Evolutionary conservation across 2,113 vertebrate species (phyloP), one percentile per base, ranked within the genome.

Genomic region (Columba janthina): DNA sequence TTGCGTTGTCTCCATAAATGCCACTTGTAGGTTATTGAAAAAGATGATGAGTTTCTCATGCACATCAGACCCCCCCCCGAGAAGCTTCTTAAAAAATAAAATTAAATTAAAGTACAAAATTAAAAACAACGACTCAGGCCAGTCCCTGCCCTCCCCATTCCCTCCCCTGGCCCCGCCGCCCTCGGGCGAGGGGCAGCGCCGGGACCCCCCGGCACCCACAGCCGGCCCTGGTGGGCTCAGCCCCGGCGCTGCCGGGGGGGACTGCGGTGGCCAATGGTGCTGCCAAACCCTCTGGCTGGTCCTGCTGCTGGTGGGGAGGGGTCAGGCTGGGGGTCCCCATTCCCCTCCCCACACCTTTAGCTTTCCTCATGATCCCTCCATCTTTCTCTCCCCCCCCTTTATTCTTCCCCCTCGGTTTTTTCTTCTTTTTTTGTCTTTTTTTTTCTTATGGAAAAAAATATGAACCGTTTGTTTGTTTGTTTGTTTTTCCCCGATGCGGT

Each of bases 21-120:
- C 98, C 98, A 98, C 98, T 96, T 97, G 97, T 98, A 96, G 93
- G 97, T 98, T 98, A 98, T 98, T 98, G 98, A 98, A 98, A 95
- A 99, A 99, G 98, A 98, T 98, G 98, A 98, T 97, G 97, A 97
- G 98, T 98, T 98, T 88, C 82, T 97, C 99, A 99, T 99, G 99
- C 99, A 99, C 98, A 98, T 98, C 97, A 98, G 98, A 98, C 97
- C 98, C 98, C 91, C 98, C 91, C 98, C 98, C 93, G 86, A 94
- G 96, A 97, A 98, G 98, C 98, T 98, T 96, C 98, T 96, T 98
- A 98, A 98, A 98, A 98, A 99, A 98, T 98, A 98, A 99, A 95
- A 94, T 93, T 94, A 97, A 97, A 96, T 93, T 92, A 96, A 99
- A 98, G 98, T 99, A 99, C 97, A 99, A 99, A 99, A 98, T 97